Base-by-base conservation (phyloP, 2,113 vertebrate species). In the Galbula dea region DNA sequence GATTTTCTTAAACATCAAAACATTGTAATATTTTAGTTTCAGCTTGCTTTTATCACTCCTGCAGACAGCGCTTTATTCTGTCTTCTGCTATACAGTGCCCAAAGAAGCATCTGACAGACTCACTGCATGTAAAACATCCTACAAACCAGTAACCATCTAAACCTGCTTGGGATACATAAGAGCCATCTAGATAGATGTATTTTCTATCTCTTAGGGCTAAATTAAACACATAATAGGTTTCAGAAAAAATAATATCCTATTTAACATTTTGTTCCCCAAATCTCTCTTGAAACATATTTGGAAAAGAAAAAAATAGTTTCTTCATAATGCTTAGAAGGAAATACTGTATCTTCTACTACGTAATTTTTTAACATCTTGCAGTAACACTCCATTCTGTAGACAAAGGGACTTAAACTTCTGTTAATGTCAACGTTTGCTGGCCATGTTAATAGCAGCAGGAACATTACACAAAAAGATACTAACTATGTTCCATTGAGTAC, bases 1-100 rank as follows among this genome's bases (percentile, higher is more conserved):
- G 48, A 96, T 45, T 61, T 74, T 80, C 55, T 89, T 95, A 85
- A 86, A 86, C 41, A 81, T 15, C 36, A 90, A 86, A 88, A 87
- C 13, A 12, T 7, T 74, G 18, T 12, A 39, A 21, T 51, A 36
- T 74, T 83, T 67, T 54, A 78, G 11, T 19, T 89, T 75, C 34
- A 66, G 45, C 15, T 76, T 65, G 57, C 7, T 82, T 72, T 79
- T 32, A 45, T 43, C 21, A n/a, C 39, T 55, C 32, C 61, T 48
- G 30, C 24, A 71, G 74, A 67, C 10, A 34, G 15, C 5, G 9
- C 11, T 48, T 49, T 52, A 13, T 20, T 48, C 29, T 69, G 34
- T 15, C 21, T 46, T 68, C 37, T 72, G 39, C n/a, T 59, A 41
- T 1, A 7, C 16, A 57, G 39, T 11, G 22, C 21, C 46, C 9